These are phyloP conservation scores for Lordiphosa collinella DNA, from an alignment of 1,140 invertebrate species.

Conservation along the genomic window DNA sequence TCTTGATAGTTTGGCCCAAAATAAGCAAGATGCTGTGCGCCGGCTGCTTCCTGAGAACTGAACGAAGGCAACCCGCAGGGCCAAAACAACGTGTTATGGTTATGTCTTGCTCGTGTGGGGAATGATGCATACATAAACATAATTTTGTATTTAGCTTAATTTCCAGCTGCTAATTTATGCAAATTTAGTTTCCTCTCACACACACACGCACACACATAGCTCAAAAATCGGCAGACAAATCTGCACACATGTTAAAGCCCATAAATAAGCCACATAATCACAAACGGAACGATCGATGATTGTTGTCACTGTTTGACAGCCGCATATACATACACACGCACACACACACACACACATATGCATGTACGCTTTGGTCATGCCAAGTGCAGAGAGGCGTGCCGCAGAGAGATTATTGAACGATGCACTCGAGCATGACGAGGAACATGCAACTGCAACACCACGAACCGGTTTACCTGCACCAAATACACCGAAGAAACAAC, in stretches of 20 bases:
- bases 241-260: conserved; percentile 79
- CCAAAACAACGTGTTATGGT: conserved; percentile 24
- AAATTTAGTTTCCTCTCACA: conserved; percentile 49
- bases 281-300: conserved; percentile 80
- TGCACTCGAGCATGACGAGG: conserved; percentile 70
- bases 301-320: conserved; percentile 79
- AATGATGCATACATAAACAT: conserved; percentile 30
- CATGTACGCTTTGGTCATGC: conserved; percentile 42
- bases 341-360: conserved; percentile 3
- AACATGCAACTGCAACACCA: conserved; percentile 57
- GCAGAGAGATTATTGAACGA: conserved; percentile 74
- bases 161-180: conserved; percentile 74
- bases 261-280: conserved; percentile 80
- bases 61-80: background rate
- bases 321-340: conserved; percentile 30
- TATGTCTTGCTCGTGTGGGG: conserved; percentile 3
- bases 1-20: conserved; percentile 62
- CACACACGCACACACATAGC: conserved; percentile 52
- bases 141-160: conserved; percentile 65
- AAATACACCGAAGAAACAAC: conserved; percentile 60
- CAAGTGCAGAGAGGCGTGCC: conserved; percentile 76
- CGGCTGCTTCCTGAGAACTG: conserved; percentile 39
- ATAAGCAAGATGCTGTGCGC: conserved; percentile 49
- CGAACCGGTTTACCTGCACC: conserved; percentile 63
- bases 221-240: conserved; percentile 79